A percentile compares a stretch with the other conserved stretches of the same genome.
Conservation (phyloP, 2,113 vertebrate genomes). For the Apodemus speciosus region DNA sequence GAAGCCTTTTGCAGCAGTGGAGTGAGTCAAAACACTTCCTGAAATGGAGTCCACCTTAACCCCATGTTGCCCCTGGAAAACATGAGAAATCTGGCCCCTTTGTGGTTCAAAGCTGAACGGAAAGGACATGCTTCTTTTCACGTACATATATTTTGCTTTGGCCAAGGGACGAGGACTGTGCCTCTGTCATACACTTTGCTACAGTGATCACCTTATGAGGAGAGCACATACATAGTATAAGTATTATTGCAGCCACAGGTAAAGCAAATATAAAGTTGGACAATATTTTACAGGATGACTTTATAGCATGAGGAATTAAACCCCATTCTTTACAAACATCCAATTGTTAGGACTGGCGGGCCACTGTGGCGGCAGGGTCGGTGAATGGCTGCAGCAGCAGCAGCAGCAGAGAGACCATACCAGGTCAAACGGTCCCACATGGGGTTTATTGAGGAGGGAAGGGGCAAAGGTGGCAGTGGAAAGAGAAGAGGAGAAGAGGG, state of each 20-base stretch:
- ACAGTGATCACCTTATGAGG: background rate
- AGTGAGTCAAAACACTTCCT: conserved; percentile 87
- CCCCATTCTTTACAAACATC: background rate
- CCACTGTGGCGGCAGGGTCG: too few relatives aligned
- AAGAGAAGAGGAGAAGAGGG: too few relatives aligned
- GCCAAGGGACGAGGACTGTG: background rate
- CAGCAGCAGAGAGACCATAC: too few relatives aligned
- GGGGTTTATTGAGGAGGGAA: too few relatives aligned
- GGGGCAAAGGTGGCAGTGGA: too few relatives aligned
- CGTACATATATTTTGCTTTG: background rate
- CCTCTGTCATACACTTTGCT: background rate
- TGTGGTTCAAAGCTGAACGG: conserved; percentile 37
- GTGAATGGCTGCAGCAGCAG: too few relatives aligned
- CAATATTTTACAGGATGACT: conserved; percentile 46
- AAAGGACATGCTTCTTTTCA: conserved; percentile 61
- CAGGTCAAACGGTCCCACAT: too few relatives aligned
- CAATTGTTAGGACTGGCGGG: too few relatives aligned
- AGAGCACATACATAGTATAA: fast-evolving
- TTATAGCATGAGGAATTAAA: conserved; percentile 10
- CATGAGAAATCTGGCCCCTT: conserved; percentile 46
- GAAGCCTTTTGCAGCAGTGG: conserved; percentile 84
- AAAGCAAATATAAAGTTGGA: background rate
- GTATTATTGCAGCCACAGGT: background rate
- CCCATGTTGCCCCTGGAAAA: conserved; percentile 77
- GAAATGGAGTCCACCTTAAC: conserved; percentile 87